Conservation (phyloP, 2,888 invertebrate genomes). For the Aspidiotus destructor region DNA sequence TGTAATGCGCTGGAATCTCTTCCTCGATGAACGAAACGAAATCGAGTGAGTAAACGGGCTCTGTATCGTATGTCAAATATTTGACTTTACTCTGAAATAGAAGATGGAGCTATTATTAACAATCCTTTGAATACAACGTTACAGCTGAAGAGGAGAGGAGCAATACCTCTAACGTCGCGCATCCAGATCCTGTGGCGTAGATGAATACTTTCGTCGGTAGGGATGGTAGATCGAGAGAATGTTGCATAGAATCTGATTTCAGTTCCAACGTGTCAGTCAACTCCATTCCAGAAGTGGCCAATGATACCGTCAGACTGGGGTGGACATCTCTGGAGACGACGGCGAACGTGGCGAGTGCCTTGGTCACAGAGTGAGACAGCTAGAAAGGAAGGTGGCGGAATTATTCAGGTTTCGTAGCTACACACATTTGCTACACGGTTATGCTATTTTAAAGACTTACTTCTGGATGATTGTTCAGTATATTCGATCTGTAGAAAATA, state of each 20-base stretch:
- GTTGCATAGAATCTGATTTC: constrained; percentile 45
- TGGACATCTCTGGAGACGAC: constrained; percentile 52
- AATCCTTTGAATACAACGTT: no score
- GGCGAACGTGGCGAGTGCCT: constrained; percentile 53
- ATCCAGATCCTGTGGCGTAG: constrained; percentile 59
- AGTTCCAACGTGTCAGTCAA: constrained; percentile 57
- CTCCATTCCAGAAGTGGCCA: constrained; percentile 62
- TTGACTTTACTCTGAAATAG: constrained; percentile 19
- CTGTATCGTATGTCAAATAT: constrained; percentile 18
- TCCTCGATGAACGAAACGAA: constrained; percentile 27
- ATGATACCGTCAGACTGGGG: constrained; percentile 53
- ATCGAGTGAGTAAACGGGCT: constrained; percentile 15
- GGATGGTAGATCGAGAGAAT: constrained; percentile 52
- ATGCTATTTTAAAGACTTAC: constrained; percentile 35
- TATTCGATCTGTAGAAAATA: constrained; percentile 56
- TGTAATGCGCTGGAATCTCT: constrained; percentile 30
- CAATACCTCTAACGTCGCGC: constrained; percentile 55
- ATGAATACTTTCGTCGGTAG: constrained; percentile 60
- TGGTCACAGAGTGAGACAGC: constrained; percentile 52
- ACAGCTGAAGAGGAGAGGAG: no score
- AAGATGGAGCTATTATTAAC: not conserved
- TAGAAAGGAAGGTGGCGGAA: constrained; percentile 30
- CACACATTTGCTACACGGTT: not conserved
- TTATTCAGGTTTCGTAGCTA: not conserved
- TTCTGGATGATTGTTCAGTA: constrained; percentile 53